Evolutionary conservation across 2,888 invertebrate genomes (phyloP), one percentile per base, ranked within the genome.

Genomic region (Monoplex corrugatus): DNA sequence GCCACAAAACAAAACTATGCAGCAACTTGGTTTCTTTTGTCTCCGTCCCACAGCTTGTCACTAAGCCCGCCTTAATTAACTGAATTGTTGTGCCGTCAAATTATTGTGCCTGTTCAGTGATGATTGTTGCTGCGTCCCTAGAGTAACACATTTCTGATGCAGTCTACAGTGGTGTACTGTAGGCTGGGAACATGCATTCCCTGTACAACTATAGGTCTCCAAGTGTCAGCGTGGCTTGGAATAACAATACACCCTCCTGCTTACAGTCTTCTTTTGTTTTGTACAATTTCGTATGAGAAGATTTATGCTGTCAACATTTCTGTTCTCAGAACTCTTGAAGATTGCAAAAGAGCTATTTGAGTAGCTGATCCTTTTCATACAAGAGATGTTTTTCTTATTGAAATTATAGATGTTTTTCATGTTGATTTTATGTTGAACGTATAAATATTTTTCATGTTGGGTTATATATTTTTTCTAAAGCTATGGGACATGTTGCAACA

Each of bases 1-100:
- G 68, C 86, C 86, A 86, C 86, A 63, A 28, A 68, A 32, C 6
- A 2, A 35, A 68, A 86, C 86, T 85, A 86, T 86, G 86, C 86
- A 86, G 86, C 86, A 86, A 43, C 86, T 43, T 19, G 1, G n/a
- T 16, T 40, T 86, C 32, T 16, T 32, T 85, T 38, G 35, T 23
- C 86, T 68, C 86, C 86, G 68, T 86, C 68, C 44, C 63, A 45
- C 85, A 50, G 50, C 45, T 57, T 85, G 40, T 86, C 43, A 23
- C 86, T 40, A 40, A 40, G 13, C 57, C 68, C 44, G 63, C 86
- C 68, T 86, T 63, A 80, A 40, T 38, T 1, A 35, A 75, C 23
- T 80, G 78, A 80, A 19, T 86, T 68, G 63, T 35, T 40, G 43
- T 86, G 50, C 32, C 63, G 63, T 57, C 23, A 43, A 68, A 57